Evolutionary conservation across 1,140 invertebrate genomes (phyloP), one percentile per base, ranked within the genome.

Genomic region (Paraescarpia echinospica): DNA sequence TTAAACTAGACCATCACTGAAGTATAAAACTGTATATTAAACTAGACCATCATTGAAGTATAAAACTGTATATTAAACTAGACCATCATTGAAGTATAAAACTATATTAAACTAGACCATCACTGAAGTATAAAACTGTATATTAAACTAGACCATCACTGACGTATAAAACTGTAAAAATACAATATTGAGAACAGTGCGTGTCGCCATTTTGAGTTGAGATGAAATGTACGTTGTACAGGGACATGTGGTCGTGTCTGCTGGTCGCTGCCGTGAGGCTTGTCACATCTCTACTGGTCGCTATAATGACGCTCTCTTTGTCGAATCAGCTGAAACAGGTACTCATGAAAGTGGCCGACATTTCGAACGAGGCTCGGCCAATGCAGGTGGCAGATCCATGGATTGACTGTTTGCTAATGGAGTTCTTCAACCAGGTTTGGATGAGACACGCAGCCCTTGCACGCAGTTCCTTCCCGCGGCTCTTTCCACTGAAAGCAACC

Each of bases 371-470:
- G 96, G 98, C 97, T 0, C 96, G 98, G 92, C 98, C 98, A 33
- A 97, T 98, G 97, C 97, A 98, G 94, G 98, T 98, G 33, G 98
- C 98, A 9, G 98, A 98, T 94, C 98, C 98, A 0, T 98, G 98
- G 98, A 95, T 98, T 90, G 98, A 98, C 93, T 97, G 97, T 93
- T 96, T 98, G 14, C 96, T 98, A 35, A 94, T 95, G 93, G 95
- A 96, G 93, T 96, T 95, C 93, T 96, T 96, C 92, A 95, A 95
- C 90, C 95, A 96, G 95, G 95, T 96, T 91, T 59, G 41, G 91
- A n/a, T 33, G 18, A 31, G 59, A 77, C 59, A 41, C 41, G 41
- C 4, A 6, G 41, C 12, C 41, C 41, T 77, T 77, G 59, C 59
- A 77, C 59, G 59, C 59, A 77, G 59, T 77, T 77, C 59, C 18